Evolutionary conservation across 1,140 invertebrate species (phyloP), one percentile per base, ranked within the genome.

Genomic region (Dendrolimus punctatus): DNA sequence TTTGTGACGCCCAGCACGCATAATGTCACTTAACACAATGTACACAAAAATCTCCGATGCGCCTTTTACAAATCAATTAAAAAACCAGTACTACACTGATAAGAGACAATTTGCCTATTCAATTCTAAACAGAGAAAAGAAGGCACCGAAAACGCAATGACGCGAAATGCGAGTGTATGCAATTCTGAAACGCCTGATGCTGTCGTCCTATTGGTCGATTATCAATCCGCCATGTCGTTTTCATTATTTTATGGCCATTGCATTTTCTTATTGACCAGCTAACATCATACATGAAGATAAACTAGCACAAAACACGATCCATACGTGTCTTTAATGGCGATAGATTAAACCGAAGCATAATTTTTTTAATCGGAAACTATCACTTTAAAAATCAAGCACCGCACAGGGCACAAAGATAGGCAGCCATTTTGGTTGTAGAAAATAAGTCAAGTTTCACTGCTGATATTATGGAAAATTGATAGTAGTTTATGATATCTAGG

Each of bases 151-250:
- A 88, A 76, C 79, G 74, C 78, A 89, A 86, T 89, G 89, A 90
- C 89, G 90, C 89, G 89, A 89, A 88, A 79, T 80, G 76, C 73
- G 74, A 87, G 81, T 84, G 83, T 79, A 80, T 80, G 81, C 73
- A 85, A 84, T 87, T 88, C 83, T 86, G 87, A 85, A 88, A 88
- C 84, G 82, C 80, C 87, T 80, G 77, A 89, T 88, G 83, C 82
- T 85, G 80, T 81, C 77, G 78, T 88, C 85, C 85, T 78, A 91
- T 91, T 91, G 90, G 90, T 88, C 80, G 80, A 88, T 84, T 71
- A 72, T 58, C 70, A 82, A 74, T 82, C 89, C 88, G 90, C 90
- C 90, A 91, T 91, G 88, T 90, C 88, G 89, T 88, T 88, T 83
- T 81, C 74, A 62, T 76, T 73, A 68, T 23, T 62, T 80, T 72